These are phyloP conservation scores for Talpa occidentalis DNA, from an alignment of 2,113 vertebrate genomes.

Conservation along the genomic window DNA sequence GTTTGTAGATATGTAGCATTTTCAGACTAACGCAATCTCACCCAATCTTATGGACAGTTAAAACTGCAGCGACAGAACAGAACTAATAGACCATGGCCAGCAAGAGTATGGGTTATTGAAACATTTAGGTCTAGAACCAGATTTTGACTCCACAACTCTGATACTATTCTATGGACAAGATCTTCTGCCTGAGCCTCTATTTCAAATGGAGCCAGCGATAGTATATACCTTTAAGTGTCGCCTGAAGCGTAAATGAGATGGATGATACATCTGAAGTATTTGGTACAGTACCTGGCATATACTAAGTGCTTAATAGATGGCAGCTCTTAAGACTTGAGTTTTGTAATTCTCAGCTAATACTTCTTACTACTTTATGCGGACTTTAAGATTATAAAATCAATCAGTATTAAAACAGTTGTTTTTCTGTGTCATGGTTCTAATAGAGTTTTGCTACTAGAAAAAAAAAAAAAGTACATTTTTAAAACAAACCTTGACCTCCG, in stretches of 20 bases:
- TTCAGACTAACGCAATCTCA: background rate
- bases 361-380: background rate
- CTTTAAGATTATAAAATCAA: slow-evolving; percentile 48
- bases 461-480: background rate
- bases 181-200: background rate
- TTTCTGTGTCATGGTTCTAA: slow-evolving; percentile 29
- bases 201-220: background rate
- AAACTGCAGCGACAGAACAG: background rate
- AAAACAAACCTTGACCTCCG: slow-evolving; percentile 9
- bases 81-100: background rate
- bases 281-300: background rate
- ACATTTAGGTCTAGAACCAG: background rate
- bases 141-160: background rate
- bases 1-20: background rate
- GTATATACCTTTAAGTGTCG: background rate
- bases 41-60: background rate
- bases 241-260: background rate
- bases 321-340: background rate
- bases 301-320: background rate
- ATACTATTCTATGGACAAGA: slow-evolving; percentile 4
- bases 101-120: background rate
- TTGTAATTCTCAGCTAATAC: background rate
- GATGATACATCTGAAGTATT: background rate
- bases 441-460: background rate
- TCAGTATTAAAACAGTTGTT: background rate